Evolutionary conservation across 2,113 vertebrate genomes (phyloP).

Genomic region (Okapia johnstoni): DNA sequence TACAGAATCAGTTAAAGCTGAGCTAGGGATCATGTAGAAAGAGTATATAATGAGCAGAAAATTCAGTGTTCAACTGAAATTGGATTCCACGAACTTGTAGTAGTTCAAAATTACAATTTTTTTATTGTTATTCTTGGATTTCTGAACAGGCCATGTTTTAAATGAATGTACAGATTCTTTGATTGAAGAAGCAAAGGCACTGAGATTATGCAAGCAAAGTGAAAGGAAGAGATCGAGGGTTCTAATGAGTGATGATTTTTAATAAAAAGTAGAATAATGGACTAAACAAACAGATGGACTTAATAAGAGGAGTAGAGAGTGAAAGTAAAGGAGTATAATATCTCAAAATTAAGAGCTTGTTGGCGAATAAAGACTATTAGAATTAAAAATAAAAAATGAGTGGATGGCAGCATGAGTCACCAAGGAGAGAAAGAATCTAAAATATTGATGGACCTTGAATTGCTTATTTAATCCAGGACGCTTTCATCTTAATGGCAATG

Average conservation of each 20-base stretch:
- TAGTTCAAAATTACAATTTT: neutral
- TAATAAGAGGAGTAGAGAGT: neutral
- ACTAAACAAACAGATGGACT: neutral
- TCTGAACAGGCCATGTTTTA: neutral
- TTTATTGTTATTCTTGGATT: neutral
- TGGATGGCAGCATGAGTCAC: neutral
- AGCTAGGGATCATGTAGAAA: neutral
- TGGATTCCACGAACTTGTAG: neutral
- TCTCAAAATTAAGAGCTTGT: neutral
- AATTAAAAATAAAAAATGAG: neutral
- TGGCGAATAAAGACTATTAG: neutral
- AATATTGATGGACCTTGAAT: neutral
- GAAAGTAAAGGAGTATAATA: neutral
- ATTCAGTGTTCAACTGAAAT: neutral
- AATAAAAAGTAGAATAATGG: neutral
- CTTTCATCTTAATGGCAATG: neutral
- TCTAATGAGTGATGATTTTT: neutral
- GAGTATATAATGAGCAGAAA: neutral
- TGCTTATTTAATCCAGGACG: neutral
- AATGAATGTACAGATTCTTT: neutral
- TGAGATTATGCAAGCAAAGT: neutral
- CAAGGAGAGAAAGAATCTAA: neutral
- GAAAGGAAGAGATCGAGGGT: neutral
- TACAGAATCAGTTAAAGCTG: neutral
- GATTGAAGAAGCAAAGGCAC: neutral